These are phyloP conservation scores for Odontocolon sp. DNA, from an alignment of 2,888 invertebrate genomes.

Conservation along the genomic window DNA sequence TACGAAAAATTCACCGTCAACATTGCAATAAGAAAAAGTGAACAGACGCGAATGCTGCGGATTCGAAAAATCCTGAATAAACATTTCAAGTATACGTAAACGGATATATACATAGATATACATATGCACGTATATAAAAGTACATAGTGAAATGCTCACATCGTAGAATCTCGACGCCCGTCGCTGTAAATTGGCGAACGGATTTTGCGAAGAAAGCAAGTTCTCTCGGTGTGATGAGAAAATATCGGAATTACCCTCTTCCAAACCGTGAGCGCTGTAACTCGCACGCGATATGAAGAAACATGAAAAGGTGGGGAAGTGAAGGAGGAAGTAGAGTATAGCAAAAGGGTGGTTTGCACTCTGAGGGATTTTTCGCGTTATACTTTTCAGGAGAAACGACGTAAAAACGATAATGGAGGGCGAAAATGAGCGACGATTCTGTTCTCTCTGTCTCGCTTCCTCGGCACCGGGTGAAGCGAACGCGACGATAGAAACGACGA, in stretches of 20 bases:
- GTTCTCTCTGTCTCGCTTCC: conserved; percentile 11
- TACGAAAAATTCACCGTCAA: conserved; percentile 3
- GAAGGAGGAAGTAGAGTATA: background rate
- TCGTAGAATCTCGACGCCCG: background rate
- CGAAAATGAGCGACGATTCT: conserved; percentile 46
- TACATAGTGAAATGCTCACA: conserved; percentile 11
- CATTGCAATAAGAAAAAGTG: background rate
- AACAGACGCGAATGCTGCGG: background rate
- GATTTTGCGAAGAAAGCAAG: conserved; percentile 2
- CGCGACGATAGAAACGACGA: background rate
- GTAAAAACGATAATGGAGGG: conserved; percentile 45
- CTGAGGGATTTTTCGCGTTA: conserved; percentile 18
- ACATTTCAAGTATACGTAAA: background rate
- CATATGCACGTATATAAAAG: background rate
- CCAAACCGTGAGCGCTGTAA: background rate
- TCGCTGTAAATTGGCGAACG: background rate
- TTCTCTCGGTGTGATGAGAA: conserved; percentile 10
- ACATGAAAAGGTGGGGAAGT: background rate
- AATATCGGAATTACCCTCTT: conserved; percentile 22
- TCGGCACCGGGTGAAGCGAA: too few relatives aligned
- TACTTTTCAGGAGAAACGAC: conserved; percentile 16
- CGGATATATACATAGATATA: conserved; percentile 23
- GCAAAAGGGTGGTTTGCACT: background rate
- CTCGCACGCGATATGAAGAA: background rate
- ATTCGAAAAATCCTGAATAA: conserved; percentile 23